These are phyloP conservation scores for Hippoglossus stenolepis DNA, from an alignment of 2,113 vertebrate genomes.

Conservation along the genomic window DNA sequence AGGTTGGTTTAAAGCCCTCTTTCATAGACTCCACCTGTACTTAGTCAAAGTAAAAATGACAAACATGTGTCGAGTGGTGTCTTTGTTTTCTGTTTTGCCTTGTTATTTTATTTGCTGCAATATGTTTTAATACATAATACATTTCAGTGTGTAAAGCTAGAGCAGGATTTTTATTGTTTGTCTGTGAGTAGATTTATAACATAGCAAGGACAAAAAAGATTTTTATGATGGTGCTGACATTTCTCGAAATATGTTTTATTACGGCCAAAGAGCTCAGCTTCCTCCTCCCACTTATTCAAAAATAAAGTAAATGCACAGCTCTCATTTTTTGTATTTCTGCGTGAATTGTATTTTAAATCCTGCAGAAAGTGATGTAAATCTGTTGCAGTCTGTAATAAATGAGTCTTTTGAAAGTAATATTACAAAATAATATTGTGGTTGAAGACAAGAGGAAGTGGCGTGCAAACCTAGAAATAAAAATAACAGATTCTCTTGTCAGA, in stretches of 20 bases:
- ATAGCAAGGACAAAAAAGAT: neutral
- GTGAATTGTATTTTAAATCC: neutral
- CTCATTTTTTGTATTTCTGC: too few relatives aligned
- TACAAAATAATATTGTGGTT: neutral
- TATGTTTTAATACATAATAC: neutral
- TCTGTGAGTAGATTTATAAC: neutral
- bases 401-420: too few relatives aligned
- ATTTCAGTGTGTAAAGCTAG: neutral
- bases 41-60: neutral
- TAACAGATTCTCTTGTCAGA: neutral
- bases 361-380: neutral
- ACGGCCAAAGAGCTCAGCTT: neutral
- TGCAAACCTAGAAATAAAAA: neutral
- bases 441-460: neutral
- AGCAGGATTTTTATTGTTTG: conserved; percentile 1
- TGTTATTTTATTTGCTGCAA: too few relatives aligned
- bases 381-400: too few relatives aligned
- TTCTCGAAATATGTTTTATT: neutral
- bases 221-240: neutral
- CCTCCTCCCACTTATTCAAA: too few relatives aligned
- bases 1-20: neutral
- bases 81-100: too few relatives aligned
- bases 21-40: neutral
- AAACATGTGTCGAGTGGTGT: too few relatives aligned
- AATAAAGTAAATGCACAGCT: too few relatives aligned